Conservation (phyloP, 2,888 invertebrate species). For the Lepidochitona cinerea region DNA sequence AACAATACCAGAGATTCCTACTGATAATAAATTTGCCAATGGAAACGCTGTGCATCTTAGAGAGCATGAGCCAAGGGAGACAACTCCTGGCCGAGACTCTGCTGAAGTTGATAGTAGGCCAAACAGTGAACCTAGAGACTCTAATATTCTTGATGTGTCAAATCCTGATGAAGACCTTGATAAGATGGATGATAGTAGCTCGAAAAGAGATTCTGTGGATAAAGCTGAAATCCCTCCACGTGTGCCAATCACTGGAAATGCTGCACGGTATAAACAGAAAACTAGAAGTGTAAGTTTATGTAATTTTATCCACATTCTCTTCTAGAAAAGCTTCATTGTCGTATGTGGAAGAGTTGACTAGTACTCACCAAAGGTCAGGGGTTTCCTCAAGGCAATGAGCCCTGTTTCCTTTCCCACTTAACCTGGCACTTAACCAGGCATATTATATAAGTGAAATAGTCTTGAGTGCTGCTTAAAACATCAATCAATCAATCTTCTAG, state of each 20-base stretch:
- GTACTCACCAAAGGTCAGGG: too few relatives aligned
- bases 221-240: slow-evolving; percentile 33
- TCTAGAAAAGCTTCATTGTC: too few relatives aligned
- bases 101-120: too few relatives aligned
- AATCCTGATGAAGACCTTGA: slow-evolving; percentile 54
- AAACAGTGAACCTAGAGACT: not conserved
- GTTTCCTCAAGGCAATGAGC: too few relatives aligned
- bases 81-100: slow-evolving; percentile 6
- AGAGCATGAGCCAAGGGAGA: slow-evolving; percentile 22
- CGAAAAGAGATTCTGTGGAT: slow-evolving; percentile 56
- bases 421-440: too few relatives aligned
- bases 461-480: too few relatives aligned
- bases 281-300: slow-evolving; percentile 12
- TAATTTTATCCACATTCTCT: too few relatives aligned
- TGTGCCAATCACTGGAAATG: not conserved
- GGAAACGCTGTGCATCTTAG: not conserved
- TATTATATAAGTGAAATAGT: too few relatives aligned
- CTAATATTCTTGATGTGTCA: slow-evolving; percentile 36
- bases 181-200: slow-evolving; percentile 55
- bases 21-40: not conserved
- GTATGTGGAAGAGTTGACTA: too few relatives aligned
- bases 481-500: too few relatives aligned
- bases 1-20: not conserved
- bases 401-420: too few relatives aligned
- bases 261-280: slow-evolving; percentile 7